Evolutionary conservation across 2,113 vertebrate genomes (phyloP).

Genomic region (Amblyopsis rosae): DNA sequence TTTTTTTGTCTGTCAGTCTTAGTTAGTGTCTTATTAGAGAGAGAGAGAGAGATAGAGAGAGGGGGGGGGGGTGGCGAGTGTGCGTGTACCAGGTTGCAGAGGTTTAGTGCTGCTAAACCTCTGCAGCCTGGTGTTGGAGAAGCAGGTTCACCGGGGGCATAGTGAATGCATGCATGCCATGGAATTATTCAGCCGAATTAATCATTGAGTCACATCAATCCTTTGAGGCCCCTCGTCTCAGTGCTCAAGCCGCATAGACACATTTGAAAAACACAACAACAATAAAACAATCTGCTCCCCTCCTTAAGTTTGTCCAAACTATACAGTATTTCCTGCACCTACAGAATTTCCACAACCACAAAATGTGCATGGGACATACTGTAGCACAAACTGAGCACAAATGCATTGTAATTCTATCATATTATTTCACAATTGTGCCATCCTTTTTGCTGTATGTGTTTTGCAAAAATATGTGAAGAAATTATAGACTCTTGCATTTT

Average conservation of each 20-base stretch:
- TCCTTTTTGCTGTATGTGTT: no score
- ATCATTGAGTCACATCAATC: slow-evolving; percentile 74
- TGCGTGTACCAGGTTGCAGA: slow-evolving; percentile 18
- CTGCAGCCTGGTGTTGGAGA: slow-evolving; percentile 25
- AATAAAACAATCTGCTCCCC: no score
- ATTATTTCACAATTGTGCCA: no score
- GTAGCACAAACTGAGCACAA: no score
- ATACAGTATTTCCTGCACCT: neutral
- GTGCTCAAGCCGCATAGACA: slow-evolving; percentile 50
- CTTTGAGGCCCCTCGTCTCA: slow-evolving; percentile 61
- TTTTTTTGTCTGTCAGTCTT: no score
- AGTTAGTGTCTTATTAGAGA: neutral
- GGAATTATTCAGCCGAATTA: slow-evolving; percentile 79
- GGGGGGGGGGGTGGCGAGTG: neutral
- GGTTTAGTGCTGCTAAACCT: slow-evolving; percentile 34
- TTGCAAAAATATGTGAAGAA: no score
- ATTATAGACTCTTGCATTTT: no score
- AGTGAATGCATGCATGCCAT: slow-evolving; percentile 68
- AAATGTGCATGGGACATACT: no score
- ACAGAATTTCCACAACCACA: no score
- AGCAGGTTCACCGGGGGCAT: slow-evolving; percentile 66
- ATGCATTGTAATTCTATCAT: no score
- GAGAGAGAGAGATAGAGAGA: neutral
- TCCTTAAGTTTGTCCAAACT: neutral
- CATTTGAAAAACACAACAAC: slow-evolving; percentile 1